Base-by-base conservation (phyloP, 2,888 invertebrate genomes). In the Ophion ventricosus region DNA sequence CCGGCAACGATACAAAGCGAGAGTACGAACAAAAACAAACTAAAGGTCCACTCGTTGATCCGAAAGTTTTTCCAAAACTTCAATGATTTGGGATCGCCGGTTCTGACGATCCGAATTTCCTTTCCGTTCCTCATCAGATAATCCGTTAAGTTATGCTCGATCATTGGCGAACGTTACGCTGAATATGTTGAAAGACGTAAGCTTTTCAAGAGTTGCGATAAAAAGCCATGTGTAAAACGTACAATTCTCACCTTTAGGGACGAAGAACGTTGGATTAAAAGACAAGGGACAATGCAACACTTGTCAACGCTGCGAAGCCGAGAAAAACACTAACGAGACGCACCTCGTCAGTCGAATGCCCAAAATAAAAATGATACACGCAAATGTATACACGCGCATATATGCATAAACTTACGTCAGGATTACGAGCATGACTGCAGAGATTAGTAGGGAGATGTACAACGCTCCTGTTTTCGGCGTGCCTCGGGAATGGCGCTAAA, bases 1-100 rank as follows among this genome's bases (percentile, higher is more conserved):
- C 88, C 89, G 66, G 90, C 67, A 17, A 91, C 87, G 59, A 91
- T 89, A 3, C 88, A 84, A 14, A 89, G 75, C 5, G 91, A 90
- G 14, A 91, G 57, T 20, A 85, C 61, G 66, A 92, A 87, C 5
- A 91, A 87, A 40, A 88, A 82, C 14, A 89, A 79, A 72, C 85
- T 90, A 63, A 90, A 91, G 1, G 89, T 90, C 89, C 90, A 88
- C 67, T 92, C 92, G 84, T 90, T 87, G 25, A 91, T 75, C 26
- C 85, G 86, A 0, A 90, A 26, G 29, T 74, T 85, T 29, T 80
- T 69, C 88, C 87, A 87, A 10, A 89, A 80, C 63, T 82, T 88
- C 40, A 72, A 61, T 59, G 77, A 29, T 8, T 26, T 2, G 2
- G 54, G 26, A 1, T 63, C 23, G 23, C 57, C 70, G 74, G 69